Base-by-base conservation (phyloP, 2,797 vertebrate species). In the Choloepus didactylus region DNA sequence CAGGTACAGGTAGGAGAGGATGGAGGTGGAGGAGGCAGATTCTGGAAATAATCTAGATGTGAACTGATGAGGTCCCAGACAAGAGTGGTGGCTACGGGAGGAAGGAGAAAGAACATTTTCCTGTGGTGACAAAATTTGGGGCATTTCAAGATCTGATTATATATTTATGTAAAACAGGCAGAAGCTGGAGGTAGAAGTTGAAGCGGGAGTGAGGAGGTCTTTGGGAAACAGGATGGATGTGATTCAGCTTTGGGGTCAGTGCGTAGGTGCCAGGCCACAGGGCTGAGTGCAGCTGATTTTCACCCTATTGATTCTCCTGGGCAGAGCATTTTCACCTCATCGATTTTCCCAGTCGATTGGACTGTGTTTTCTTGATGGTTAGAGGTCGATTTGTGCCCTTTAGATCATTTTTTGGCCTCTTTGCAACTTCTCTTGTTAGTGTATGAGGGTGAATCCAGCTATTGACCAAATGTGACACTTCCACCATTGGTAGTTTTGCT, bases 291-390 rank as follows among this genome's bases (percentile, higher is more conserved):
- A 56, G 70, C 76, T 46, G 79, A 79, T 89, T 95, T 85, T 72
- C 83, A 81, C 88, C 35, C 69, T 88, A 95, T 96, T 91, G 96
- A 97, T 97, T 97, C 97, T 96, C 41, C 88, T 59, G 77, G 90
- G 86, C 88, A 92, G 93, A 84, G 90, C 88, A 89, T 92, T 97
- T 96, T 96, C 87, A 92, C 92, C 69, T 44, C 76, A 96, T 91
- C 0, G 92, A 97, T 97, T 96, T 97, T 95, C 93, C 95, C 2
- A 0, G 90, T 90, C 96, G 93, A 97, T 95, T 94, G 82, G 86
- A 27, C 86, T 90, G n/a, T 82, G 77, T 95, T 97, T 96, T 96
- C 92, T 83, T 88, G 91, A 84, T 96, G 90, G 92, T 59, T 94
- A 87, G 95, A 96, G 95, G 94, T 94, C 94, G 95, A 27, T 77